These are phyloP conservation scores for Siniperca undulata DNA, from an alignment of 2,797 vertebrate genomes.

Conservation along the genomic window DNA sequence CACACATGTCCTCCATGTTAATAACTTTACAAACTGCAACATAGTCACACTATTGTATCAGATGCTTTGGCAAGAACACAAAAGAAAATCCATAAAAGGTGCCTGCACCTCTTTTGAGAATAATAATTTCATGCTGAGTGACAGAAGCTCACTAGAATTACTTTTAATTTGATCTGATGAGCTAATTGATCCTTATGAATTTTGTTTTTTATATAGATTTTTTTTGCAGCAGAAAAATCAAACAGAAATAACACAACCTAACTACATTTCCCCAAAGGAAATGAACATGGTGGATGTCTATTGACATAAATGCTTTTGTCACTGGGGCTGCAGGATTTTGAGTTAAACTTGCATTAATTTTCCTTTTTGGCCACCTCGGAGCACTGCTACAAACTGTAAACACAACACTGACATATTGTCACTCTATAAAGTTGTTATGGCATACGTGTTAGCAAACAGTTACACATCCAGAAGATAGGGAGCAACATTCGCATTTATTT, in stretches of 20 bases:
- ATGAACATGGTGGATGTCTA: not conserved
- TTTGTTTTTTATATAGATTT: not conserved
- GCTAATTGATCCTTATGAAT: slow-evolving; percentile 22
- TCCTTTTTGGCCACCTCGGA: not conserved
- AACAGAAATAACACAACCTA: not conserved
- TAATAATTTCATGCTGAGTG: slow-evolving; percentile 30
- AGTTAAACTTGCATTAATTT: not conserved
- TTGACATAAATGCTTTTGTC: slow-evolving; percentile 10
- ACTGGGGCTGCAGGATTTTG: slow-evolving; percentile 1
- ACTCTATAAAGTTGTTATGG: not conserved
- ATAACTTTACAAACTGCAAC: not conserved
- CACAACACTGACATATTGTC: not conserved
- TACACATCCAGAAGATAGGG: not conserved
- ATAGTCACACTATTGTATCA: slow-evolving; percentile 1
- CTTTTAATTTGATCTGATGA: slow-evolving; percentile 20
- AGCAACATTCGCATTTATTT: not conserved
- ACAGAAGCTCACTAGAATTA: slow-evolving; percentile 21
- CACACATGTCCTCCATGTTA: slow-evolving; percentile 8
- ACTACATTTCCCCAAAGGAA: not conserved
- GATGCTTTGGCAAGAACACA: slow-evolving; percentile 3
- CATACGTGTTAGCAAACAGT: not conserved
- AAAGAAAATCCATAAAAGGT: slow-evolving; percentile 7
- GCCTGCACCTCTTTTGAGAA: not conserved
- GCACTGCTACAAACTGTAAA: not conserved
- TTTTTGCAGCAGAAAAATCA: not conserved